Evolutionary conservation across 2,888 invertebrate species (phyloP), one percentile per base, ranked within the genome.

Genomic region (Heliconius ismenius): DNA sequence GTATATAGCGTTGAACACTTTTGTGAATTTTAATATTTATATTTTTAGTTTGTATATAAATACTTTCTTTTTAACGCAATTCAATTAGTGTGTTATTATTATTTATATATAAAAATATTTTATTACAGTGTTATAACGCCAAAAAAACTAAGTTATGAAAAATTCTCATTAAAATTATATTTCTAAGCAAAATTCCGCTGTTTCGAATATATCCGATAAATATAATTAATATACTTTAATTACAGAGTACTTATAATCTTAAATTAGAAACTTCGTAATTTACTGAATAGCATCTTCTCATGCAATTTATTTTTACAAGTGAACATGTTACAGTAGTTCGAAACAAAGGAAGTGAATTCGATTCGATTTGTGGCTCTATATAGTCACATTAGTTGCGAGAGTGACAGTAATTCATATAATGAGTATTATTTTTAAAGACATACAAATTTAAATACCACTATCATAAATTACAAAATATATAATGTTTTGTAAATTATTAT

Each of bases 161-260:
- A 49, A 43, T 43, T 26, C 1, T 26, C 1, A 18, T 26, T 21
- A 9, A 43, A 43, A 18, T 26, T 43, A 43, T 43, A 32, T 65
- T 49, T 18, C 15, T 9, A 43, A 43, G 13, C 9, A 26, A 54
- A 13, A 69, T 28, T 32, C 69, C n/a, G 28, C 69, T 69, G 73
- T 79, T 79, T 36, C 73, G 67, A n/a, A n/a, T n/a, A n/a, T 74
- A 72, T 75, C 49, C 36, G 43, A 67, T 67, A 77, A 21, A 75
- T 54, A 49, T 43, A 75, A 73, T 79, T 75, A 75, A 73, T 64
- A 68, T 74, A 60, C 76, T 72, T 62, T 75, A 64, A 75, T 74
- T 77, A 75, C 36, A 82, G 18, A 36, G 32, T 36, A 18, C 3
- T 36, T 18, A 39, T 62, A 26, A 62, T 73, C 3, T 73, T 24